Evolutionary conservation across 92 coral and sea anemone species (phyloP), one percentile per base, ranked within the genome.

Genomic region (Galaxea fascicularis): DNA sequence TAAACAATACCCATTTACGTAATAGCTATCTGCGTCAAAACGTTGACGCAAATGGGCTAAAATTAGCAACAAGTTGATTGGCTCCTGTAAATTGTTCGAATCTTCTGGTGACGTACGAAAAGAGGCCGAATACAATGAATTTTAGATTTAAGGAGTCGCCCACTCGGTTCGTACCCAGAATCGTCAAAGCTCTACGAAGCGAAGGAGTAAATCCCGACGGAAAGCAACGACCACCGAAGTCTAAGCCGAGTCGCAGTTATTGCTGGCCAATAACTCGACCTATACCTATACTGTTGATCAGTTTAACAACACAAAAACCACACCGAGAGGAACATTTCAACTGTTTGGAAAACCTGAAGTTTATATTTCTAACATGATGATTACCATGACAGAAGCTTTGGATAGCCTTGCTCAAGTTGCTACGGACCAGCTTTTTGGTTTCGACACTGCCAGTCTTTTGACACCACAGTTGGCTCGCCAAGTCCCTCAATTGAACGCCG

Each of bases 201-300:
- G 92, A 94, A 92, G 95, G 89, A 92, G 95, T 81, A 71, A 85
- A 88, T 73, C 69, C 69, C 82, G 90, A 88, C 82, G 65, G 88
- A 67, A 67, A 82, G 72, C 82, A 88, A 84, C 79, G 85, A 74
- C 73, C 88, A 71, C 95, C 93, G 84, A 77, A 88, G 79, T 74
- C 63, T 88, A 84, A 94, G 94, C 74, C 59, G 63, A 91, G 98
- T 89, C 95, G 98, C 79, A 71, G 99, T 94, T 96, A 87, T 96
- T 95, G 99, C 99, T 90, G 99, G 99, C 82, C 99, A 85, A 97
- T 97, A 97, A 97, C 99, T 87, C 98, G 98, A 93, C 95, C 66
- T 54, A 79, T 80, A 85, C 89, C 90, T 85, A 91, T 90, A 95
- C 99, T 97, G 99, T 97, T 95, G 99, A 97, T 95, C 99, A 97